A percentile compares a stretch with the other conserved stretches of the same genome.
phyloP scores from a whole-genome alignment of 2,113 vertebrate genomes.

The Poeciliopsis retropinna region DNA sequence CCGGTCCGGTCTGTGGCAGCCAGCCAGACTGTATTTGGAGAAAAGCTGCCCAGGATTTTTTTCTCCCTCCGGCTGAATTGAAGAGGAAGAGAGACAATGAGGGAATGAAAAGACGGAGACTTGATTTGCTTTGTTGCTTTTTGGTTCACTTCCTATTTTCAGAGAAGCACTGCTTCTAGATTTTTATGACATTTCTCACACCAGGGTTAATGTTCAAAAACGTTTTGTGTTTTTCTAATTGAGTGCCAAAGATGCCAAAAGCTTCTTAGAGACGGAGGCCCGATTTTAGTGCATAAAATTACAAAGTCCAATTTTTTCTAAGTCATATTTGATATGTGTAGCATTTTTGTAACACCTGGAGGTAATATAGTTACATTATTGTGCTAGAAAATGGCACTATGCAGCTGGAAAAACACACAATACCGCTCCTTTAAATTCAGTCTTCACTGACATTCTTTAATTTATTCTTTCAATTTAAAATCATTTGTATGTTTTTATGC shows the following conservation, averaged over 20 bases:
- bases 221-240: background rate
- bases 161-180: background rate
- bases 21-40: constrained; percentile 65
- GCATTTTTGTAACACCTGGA: no score
- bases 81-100: constrained; percentile 68
- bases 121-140: constrained; percentile 48
- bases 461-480: background rate
- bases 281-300: no score
- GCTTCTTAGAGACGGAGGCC: no score
- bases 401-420: no score
- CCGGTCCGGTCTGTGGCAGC: constrained; percentile 34
- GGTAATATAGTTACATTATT: no score
- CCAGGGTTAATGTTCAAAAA: background rate
- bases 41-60: constrained; percentile 32
- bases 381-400: no score
- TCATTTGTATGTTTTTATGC: background rate
- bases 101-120: constrained; percentile 45
- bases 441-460: background rate
- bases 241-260: no score
- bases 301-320: no score
- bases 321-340: no score
- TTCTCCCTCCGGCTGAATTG: constrained; percentile 31
- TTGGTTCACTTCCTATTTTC: constrained; percentile 61
- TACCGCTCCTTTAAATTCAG: background rate
- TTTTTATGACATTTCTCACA: background rate